Percentiles rank a stretch among this genome's conserved stretches.
Conservation (phyloP, 2,113 vertebrate species). For the Prunella fulvescens region DNA sequence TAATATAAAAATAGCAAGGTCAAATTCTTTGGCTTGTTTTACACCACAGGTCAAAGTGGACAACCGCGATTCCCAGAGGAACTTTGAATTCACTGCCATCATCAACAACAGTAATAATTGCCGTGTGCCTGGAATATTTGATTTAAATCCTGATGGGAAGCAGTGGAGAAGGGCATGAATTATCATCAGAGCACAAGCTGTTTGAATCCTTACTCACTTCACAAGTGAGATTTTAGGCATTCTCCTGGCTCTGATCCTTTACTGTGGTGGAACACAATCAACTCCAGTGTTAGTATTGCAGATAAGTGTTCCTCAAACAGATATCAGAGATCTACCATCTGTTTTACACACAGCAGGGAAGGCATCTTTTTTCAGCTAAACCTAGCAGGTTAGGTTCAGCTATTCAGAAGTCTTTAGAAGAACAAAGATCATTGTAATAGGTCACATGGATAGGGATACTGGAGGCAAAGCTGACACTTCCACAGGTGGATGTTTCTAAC, state of each 20-base stretch:
- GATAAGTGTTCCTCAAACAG: neutral
- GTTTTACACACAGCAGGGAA: neutral
- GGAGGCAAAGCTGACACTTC: neutral
- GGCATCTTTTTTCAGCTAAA: neutral
- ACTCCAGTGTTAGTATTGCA: accelerated
- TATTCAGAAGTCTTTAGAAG: neutral
- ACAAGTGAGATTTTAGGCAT: neutral
- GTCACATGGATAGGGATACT: neutral
- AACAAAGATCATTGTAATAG: neutral
- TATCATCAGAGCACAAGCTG: neutral
- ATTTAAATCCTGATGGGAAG: neutral
- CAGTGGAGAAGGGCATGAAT: neutral
- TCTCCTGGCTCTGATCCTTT: neutral
- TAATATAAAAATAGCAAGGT: neutral
- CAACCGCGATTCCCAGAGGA: neutral
- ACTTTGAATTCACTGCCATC: neutral
- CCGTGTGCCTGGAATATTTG: neutral
- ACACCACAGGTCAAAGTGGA: neutral
- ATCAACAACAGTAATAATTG: neutral
- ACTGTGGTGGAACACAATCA: neutral
- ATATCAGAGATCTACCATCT: neutral
- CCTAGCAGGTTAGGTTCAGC: neutral
- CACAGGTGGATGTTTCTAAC: neutral
- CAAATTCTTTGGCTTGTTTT: conserved; percentile 7
- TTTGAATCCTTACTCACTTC: neutral